Percentiles rank a stretch among this genome's conserved stretches.
Conservation (phyloP, 2,113 vertebrate species). For the Falcunculus frontatus region DNA sequence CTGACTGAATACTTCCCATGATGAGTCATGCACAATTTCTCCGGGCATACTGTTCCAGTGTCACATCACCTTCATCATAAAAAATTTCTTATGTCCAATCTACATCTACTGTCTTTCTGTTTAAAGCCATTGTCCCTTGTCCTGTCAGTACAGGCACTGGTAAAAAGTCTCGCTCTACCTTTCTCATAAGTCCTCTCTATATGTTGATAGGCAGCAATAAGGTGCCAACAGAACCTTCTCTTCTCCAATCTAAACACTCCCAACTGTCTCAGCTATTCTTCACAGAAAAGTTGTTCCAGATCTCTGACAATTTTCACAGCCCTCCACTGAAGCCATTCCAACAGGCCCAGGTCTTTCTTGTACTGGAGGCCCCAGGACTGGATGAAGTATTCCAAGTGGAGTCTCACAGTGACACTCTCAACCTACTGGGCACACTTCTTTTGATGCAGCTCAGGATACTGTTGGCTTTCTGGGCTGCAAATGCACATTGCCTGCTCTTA, state of each 20-base stretch:
- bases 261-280: neutral
- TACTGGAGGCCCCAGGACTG: too few species aligned
- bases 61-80: neutral
- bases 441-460: neutral
- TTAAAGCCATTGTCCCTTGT: neutral
- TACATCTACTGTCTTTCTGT: neutral
- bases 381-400: neutral
- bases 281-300: rapidly evolving
- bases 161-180: neutral
- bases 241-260: neutral
- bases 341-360: neutral
- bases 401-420: neutral
- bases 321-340: neutral
- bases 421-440: neutral
- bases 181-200: neutral
- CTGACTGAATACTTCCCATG: neutral
- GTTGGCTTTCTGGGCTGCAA: neutral
- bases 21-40: neutral
- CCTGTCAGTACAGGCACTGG: neutral
- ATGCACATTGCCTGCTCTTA: neutral
- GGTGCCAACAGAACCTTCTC: rapidly evolving
- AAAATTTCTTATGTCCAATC: neutral
- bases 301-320: neutral
- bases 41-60: neutral
- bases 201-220: neutral